Evolutionary conservation across 2,888 invertebrate genomes (phyloP).

Genomic region (Acrobasis repandana): DNA sequence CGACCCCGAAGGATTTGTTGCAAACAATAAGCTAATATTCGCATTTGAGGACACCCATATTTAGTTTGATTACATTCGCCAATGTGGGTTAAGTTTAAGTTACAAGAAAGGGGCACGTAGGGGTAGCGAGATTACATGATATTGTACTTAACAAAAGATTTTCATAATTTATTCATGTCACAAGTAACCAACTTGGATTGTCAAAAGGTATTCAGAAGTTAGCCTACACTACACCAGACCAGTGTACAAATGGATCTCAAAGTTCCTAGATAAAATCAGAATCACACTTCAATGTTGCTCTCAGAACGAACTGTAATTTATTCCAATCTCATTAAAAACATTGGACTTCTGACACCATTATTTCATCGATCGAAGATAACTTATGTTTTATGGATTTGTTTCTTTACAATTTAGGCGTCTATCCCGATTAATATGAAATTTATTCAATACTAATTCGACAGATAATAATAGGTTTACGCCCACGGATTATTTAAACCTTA

Average conservation of each 20-base stretch:
- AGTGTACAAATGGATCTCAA: too few relatives aligned
- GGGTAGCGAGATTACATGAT: too few relatives aligned
- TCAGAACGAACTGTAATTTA: neutral
- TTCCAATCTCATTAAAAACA: conserved; percentile 1
- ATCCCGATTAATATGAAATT: conserved; percentile 6
- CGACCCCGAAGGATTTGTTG: conserved; percentile 44
- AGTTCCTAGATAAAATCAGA: neutral
- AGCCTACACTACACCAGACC: too few relatives aligned
- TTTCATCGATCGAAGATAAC: neutral
- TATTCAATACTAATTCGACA: conserved; percentile 10
- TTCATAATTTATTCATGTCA: too few relatives aligned
- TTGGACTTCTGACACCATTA: conserved; percentile 4
- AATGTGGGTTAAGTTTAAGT: conserved; percentile 27
- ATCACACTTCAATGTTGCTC: neutral
- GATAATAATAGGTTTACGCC: conserved; percentile 13
- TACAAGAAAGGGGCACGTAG: too few relatives aligned
- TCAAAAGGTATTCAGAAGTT: too few relatives aligned
- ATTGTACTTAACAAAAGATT: too few relatives aligned
- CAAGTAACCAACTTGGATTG: too few relatives aligned
- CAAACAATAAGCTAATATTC: conserved; percentile 57
- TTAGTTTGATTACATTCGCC: conserved; percentile 33
- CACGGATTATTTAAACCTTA: neutral
- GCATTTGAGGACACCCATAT: conserved; percentile 47
- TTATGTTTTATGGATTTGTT: conserved; percentile 1
- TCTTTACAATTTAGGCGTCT: neutral